A percentile compares a stretch with the other conserved stretches of the same genome.
Conservation (phyloP, 2,888 invertebrate species). For the Crossocerus cetratus region DNA sequence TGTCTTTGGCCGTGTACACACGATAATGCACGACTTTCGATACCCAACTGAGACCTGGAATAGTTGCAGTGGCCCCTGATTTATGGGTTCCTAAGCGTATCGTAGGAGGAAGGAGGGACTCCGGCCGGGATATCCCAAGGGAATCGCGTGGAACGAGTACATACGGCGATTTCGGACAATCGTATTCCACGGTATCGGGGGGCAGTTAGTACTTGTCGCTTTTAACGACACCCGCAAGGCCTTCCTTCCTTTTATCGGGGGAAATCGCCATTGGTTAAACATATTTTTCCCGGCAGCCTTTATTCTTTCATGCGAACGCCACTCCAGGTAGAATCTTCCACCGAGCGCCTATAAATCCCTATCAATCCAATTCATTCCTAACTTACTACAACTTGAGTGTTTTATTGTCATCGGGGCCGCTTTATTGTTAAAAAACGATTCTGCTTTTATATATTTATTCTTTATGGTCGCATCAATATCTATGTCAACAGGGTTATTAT, state of each 20-base stretch:
- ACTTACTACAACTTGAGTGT: too few relatives aligned
- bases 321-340: too few relatives aligned
- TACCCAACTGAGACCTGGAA: slow-evolving; percentile 34
- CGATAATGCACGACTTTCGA: slow-evolving; percentile 27
- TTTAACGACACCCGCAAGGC: slow-evolving; percentile 32
- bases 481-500: too few relatives aligned
- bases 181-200: slow-evolving; percentile 38
- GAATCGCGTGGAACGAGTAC: slow-evolving; percentile 29
- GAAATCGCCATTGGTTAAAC: too few relatives aligned
- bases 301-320: too few relatives aligned
- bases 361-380: too few relatives aligned
- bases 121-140: slow-evolving; percentile 20
- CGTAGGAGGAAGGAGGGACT: slow-evolving; percentile 24
- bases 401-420: too few relatives aligned
- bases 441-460: too few relatives aligned
- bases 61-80: slow-evolving; percentile 41
- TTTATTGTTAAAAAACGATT: too few relatives aligned
- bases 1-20: not conserved
- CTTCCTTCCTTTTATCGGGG: slow-evolving; percentile 9
- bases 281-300: too few relatives aligned
- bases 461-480: too few relatives aligned
- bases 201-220: slow-evolving; percentile 41
- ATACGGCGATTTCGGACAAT: slow-evolving; percentile 37
- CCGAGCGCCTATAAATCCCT: too few relatives aligned
- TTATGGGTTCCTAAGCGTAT: slow-evolving; percentile 45